Percentiles rank a stretch among this genome's conserved stretches.
phyloP scores from a whole-genome alignment of 1,140 invertebrate genomes.

The Liolophura sinensis region DNA sequence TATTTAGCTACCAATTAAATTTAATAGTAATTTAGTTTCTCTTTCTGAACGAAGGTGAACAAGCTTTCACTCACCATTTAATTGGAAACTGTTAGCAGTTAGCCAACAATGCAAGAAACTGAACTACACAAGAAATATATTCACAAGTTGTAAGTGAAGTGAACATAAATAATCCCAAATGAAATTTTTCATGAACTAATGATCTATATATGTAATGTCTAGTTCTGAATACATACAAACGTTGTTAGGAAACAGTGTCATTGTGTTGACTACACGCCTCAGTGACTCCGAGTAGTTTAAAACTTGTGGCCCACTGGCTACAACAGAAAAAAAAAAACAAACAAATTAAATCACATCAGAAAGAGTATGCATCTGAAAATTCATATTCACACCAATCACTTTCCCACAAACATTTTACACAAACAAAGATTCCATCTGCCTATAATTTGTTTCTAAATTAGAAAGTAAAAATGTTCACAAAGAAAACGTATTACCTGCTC shows the following conservation, averaged over 20 bases:
- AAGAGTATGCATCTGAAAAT: neutral
- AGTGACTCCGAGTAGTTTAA: no score
- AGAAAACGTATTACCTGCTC: slow-evolving; percentile 25
- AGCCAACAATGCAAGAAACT: neutral
- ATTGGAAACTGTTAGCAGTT: neutral
- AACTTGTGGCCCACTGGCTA: no score
- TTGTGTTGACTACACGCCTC: no score
- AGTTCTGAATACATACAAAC: no score
- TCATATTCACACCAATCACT: neutral
- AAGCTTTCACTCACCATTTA: neutral
- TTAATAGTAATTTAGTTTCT: neutral
- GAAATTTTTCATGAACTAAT: no score
- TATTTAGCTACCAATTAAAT: neutral
- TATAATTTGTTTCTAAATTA: neutral
- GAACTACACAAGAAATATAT: neutral
- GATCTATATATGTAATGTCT: no score
- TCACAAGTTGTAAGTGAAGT: no score
- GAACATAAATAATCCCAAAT: no score
- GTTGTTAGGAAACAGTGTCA: no score
- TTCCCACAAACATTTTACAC: neutral
- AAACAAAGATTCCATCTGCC: neutral
- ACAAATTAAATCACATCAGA: neutral
- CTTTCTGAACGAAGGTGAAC: neutral
- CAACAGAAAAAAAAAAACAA: no score
- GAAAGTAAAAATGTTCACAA: neutral